These are phyloP conservation scores for Pseudococcus viburni DNA, from an alignment of 2,888 invertebrate genomes.

Conservation along the genomic window DNA sequence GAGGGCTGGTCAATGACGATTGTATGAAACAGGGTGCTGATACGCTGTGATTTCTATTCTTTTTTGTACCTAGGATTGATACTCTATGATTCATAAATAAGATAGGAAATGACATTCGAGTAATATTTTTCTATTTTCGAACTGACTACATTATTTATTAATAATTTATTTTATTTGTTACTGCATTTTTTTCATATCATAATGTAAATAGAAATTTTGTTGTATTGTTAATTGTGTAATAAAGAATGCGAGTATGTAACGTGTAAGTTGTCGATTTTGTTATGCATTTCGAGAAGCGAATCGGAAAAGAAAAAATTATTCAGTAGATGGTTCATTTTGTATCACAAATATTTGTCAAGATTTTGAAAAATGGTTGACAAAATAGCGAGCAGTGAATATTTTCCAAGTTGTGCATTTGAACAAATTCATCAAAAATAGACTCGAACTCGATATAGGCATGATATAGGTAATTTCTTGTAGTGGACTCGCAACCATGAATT, in stretches of 20 bases:
- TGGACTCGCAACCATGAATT: no score
- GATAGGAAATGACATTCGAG: slow-evolving; percentile 10
- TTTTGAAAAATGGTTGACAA: no score
- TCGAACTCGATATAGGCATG: no score
- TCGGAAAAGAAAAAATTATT: no score
- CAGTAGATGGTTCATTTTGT: no score
- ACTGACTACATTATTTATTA: slow-evolving; percentile 43
- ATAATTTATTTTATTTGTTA: slow-evolving; percentile 48
- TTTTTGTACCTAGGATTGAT: slow-evolving; percentile 45
- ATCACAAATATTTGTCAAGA: no score
- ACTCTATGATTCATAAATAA: slow-evolving; percentile 24
- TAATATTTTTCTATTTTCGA: slow-evolving; percentile 46
- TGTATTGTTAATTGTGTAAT: slow-evolving; percentile 7
- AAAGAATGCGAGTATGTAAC: neutral
- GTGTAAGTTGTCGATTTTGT: no score
- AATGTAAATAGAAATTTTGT: slow-evolving; percentile 16
- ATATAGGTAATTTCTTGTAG: no score
- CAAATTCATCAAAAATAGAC: no score
- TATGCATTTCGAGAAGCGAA: no score
- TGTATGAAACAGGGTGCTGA: slow-evolving; percentile 20
- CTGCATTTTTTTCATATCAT: slow-evolving; percentile 41
- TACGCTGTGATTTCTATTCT: slow-evolving; percentile 32
- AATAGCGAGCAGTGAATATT: no score
- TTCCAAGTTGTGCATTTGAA: no score
- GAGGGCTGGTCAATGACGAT: neutral